Conservation (phyloP, 1,140 invertebrate genomes). For the Zaprionus gabonicus region DNA sequence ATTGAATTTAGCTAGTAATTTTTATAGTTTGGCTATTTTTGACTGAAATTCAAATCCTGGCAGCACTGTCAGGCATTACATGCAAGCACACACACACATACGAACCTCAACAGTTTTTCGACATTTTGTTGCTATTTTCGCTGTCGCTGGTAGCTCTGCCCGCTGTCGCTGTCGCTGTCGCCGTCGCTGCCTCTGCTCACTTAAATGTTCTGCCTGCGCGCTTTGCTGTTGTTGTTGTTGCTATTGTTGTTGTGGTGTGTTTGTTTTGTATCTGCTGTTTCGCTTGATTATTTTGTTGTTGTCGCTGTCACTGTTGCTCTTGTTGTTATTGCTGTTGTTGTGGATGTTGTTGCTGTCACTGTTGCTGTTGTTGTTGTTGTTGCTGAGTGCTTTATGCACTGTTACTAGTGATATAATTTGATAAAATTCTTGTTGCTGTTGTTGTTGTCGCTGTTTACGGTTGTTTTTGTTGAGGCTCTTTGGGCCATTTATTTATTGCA, state of each 20-base stretch:
- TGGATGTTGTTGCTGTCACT: slow-evolving; percentile 21
- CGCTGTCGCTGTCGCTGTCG: slow-evolving; percentile 24
- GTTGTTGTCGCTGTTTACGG: slow-evolving; percentile 26
- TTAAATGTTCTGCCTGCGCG: slow-evolving; percentile 54
- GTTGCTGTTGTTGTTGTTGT: slow-evolving; percentile 21
- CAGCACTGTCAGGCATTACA: slow-evolving; percentile 23
- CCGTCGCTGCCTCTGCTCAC: slow-evolving; percentile 53
- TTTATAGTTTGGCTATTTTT: too few relatives aligned
- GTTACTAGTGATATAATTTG: slow-evolving; percentile 77
- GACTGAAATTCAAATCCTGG: too few relatives aligned
- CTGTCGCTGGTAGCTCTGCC: slow-evolving; percentile 42
- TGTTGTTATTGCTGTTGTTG: slow-evolving; percentile 29
- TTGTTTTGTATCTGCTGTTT: slow-evolving; percentile 68
- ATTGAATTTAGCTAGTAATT: too few relatives aligned
- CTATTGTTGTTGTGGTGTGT: slow-evolving; percentile 41
- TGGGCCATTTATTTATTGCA: slow-evolving; percentile 60
- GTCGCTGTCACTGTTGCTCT: slow-evolving; percentile 12
- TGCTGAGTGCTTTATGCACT: slow-evolving; percentile 46
- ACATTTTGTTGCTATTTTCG: slow-evolving; percentile 77
- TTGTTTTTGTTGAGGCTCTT: slow-evolving; percentile 21
- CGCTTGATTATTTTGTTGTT: slow-evolving; percentile 75
- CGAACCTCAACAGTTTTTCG: slow-evolving; percentile 78
- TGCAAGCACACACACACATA: slow-evolving; percentile 28
- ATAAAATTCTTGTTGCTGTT: slow-evolving; percentile 57
- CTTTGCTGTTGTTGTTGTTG: slow-evolving; percentile 58